A percentile compares a stretch with the other conserved stretches of the same genome.
Conservation (phyloP, 1,140 invertebrate genomes). For the Coptotermes formosanus region DNA sequence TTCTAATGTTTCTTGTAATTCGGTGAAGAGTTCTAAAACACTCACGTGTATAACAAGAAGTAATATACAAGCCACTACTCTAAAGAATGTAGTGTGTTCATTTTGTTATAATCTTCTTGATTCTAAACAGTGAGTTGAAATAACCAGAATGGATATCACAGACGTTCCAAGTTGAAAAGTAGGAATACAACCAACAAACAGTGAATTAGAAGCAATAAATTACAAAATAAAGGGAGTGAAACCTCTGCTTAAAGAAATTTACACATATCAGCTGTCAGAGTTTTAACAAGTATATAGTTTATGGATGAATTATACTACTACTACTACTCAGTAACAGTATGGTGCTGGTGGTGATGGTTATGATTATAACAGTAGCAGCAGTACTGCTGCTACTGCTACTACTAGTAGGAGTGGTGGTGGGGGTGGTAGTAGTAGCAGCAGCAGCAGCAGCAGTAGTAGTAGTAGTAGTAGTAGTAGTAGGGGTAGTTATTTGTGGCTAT, state of each 20-base stretch:
- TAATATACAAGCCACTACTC: not conserved
- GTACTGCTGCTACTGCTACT: no score
- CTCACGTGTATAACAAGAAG: not conserved
- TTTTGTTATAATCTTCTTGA: not conserved
- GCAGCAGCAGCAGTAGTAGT: no score
- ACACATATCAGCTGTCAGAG: no score
- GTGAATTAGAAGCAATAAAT: not conserved
- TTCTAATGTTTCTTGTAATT: not conserved
- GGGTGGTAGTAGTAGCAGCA: no score
- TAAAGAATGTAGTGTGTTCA: not conserved
- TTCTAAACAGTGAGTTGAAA: not conserved
- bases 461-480: no score
- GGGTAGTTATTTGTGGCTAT: no score
- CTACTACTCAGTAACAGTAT: no score
- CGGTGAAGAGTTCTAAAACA: conserved; percentile 1
- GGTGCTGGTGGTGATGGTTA: no score
- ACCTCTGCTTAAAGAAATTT: not conserved
- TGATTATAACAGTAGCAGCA: no score
- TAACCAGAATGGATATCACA: conserved; percentile 19
- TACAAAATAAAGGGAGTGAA: not conserved
- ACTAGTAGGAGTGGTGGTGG: no score
- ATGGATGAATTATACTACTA: no score
- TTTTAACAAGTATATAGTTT: not conserved
- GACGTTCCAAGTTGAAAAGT: conserved; percentile 1
- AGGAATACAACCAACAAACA: not conserved